Percentiles rank a stretch among this genome's conserved stretches.
Conservation (phyloP, 2,113 vertebrate genomes). For the Scomber scombrus region DNA sequence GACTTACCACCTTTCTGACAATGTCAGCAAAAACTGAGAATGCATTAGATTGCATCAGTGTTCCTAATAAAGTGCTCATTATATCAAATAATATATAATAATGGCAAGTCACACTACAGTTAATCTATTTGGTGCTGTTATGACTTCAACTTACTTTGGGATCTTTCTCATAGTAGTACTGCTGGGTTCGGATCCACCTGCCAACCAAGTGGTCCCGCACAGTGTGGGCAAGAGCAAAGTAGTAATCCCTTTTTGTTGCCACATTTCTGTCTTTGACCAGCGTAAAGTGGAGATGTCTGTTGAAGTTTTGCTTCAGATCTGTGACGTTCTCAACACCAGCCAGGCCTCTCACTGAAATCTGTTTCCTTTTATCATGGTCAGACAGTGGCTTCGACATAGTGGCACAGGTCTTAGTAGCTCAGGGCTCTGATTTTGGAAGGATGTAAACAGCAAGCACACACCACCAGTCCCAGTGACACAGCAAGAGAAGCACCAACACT, state of each 20-base stretch:
- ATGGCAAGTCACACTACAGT: neutral
- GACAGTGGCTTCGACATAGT: constrained; percentile 90
- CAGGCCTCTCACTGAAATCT: constrained; percentile 92
- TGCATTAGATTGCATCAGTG: too few species aligned
- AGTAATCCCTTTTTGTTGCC: constrained; percentile 91
- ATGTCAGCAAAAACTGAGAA: too few species aligned
- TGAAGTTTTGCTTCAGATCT: constrained; percentile 91
- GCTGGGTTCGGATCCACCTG: constrained; percentile 94
- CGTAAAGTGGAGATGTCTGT: constrained; percentile 92
- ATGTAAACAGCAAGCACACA: constrained; percentile 54
- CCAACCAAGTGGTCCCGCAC: constrained; percentile 93
- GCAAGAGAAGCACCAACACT: constrained; percentile 51
- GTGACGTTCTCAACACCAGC: constrained; percentile 91
- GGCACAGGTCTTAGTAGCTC: constrained; percentile 45
- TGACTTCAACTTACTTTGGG: constrained; percentile 87
- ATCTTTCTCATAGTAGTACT: constrained; percentile 94
- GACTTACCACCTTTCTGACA: too few species aligned
- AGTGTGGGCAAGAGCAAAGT: constrained; percentile 91
- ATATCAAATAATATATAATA: neutral
- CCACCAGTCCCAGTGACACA: constrained; percentile 51
- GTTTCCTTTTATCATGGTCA: constrained; percentile 89
- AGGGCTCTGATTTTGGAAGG: constrained; percentile 53
- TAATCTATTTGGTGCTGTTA: neutral
- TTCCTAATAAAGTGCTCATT: too few species aligned
- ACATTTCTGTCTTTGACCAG: constrained; percentile 95